phyloP scores from a whole-genome alignment of 2,888 invertebrate species.

The Mythimna pallens region DNA sequence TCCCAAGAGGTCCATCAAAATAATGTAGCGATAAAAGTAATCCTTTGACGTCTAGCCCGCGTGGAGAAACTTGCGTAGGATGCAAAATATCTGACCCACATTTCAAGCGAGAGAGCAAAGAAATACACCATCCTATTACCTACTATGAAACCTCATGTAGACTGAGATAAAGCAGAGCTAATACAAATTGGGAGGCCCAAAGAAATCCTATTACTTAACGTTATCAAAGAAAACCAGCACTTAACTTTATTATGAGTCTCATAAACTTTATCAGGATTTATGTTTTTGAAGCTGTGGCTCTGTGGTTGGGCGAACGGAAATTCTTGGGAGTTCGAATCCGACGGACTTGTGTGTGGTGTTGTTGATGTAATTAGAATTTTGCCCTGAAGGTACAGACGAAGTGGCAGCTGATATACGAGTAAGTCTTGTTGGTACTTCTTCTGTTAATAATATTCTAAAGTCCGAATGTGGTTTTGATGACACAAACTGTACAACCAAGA shows the following conservation, averaged over 20 bases:
- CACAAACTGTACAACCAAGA: constrained; percentile 7
- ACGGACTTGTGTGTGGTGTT: constrained; percentile 9
- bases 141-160: constrained; percentile 59
- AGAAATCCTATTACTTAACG: constrained; percentile 73
- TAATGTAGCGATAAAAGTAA: constrained; percentile 54
- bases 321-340: constrained; percentile 46
- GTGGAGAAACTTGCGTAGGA: constrained; percentile 42
- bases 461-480: constrained; percentile 12
- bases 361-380: constrained; percentile 27
- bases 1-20: constrained; percentile 53
- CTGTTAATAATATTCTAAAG: constrained; percentile 5
- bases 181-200: constrained; percentile 68
- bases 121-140: constrained; percentile 53
- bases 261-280: constrained; percentile 84
- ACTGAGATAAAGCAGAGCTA: constrained; percentile 64
- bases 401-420: background rate
- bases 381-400: background rate
- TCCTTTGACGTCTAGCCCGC: constrained; percentile 39
- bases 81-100: constrained; percentile 57
- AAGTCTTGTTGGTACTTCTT: background rate
- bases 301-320: constrained; percentile 51
- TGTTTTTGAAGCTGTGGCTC: constrained; percentile 73
- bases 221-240: constrained; percentile 77
- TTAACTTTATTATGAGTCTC: constrained; percentile 72
- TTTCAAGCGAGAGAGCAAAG: constrained; percentile 40